Percentiles rank a stretch among this genome's conserved stretches.
phyloP scores from a whole-genome alignment of 1,140 invertebrate species.

The Lethrus apterus region DNA sequence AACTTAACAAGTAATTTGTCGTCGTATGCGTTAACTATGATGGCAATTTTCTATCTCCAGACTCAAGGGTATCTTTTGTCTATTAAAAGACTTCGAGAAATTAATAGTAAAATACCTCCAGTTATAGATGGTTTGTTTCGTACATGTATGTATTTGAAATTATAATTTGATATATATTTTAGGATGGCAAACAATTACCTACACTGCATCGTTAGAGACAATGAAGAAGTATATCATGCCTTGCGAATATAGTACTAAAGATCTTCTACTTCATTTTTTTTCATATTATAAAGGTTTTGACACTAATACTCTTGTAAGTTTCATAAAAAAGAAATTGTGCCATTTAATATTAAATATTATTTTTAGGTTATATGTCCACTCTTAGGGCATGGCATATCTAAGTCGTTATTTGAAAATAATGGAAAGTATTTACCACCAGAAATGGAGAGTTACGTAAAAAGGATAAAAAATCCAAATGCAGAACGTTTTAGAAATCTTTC shows the following conservation, averaged over 20 bases:
- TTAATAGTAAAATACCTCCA: conserved; percentile 21
- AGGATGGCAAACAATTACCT: conserved; percentile 37
- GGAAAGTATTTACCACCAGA: conserved; percentile 30
- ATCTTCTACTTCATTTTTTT: conserved; percentile 34
- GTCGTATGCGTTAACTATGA: conserved; percentile 42
- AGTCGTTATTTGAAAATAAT: conserved; percentile 28
- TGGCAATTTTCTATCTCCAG: conserved; percentile 44
- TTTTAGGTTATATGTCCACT: conserved; percentile 39
- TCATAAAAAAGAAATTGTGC: neutral
- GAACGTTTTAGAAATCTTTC: conserved; percentile 32
- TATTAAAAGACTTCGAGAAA: conserved; percentile 24
- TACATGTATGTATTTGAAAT: neutral
- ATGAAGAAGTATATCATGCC: conserved; percentile 22
- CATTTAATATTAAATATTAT: too few relatives aligned
- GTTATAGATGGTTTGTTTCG: conserved; percentile 28
- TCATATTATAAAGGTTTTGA: conserved; percentile 33
- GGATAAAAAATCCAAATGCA: conserved; percentile 20
- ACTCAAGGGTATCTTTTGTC: conserved; percentile 29
- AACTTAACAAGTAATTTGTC: conserved; percentile 36
- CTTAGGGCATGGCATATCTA: conserved; percentile 32
- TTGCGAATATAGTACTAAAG: conserved; percentile 18
- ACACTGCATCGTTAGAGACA: conserved; percentile 18
- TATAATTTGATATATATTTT: conserved; percentile 12
- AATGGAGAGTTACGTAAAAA: conserved; percentile 33
- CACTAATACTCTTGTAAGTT: too few relatives aligned